phyloP scores from a whole-genome alignment of 2,888 invertebrate species.

The Melieria picta region DNA sequence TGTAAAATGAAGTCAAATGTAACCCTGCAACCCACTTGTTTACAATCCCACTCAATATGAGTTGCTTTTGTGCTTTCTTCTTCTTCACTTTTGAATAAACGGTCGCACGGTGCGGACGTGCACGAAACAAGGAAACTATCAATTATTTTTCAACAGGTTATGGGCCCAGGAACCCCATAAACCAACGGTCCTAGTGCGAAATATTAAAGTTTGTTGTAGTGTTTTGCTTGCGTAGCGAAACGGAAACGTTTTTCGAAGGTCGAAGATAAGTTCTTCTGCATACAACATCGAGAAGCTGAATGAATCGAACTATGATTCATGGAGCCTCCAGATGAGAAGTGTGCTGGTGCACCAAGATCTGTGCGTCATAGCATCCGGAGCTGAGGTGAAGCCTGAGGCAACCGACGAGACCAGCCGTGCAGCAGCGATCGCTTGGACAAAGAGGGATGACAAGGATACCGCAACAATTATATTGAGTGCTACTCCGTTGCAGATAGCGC shows the following conservation, averaged over 20 bases:
- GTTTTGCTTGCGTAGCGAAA: no score
- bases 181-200: no score
- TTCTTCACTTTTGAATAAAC: no score
- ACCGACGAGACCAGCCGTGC: background rate
- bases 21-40: background rate
- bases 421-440: conserved; percentile 14
- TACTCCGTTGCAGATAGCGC: conserved; percentile 32
- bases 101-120: no score
- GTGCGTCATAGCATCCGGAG: conserved; percentile 18
- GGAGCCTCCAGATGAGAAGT: conserved; percentile 35
- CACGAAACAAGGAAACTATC: no score
- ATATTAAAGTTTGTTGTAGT: no score
- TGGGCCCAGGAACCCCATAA: no score
- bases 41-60: no score
- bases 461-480: conserved; percentile 37
- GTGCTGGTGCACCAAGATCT: conserved; percentile 31
- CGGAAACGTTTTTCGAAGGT: no score
- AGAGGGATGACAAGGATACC: conserved; percentile 37
- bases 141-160: no score
- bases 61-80: no score
- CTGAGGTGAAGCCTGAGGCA: conserved; percentile 6
- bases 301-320: conserved; percentile 33
- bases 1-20: conserved; percentile 14
- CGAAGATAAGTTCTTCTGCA: no score
- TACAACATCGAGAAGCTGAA: background rate